Conservation (phyloP, 1,140 invertebrate species). For the Phthorimaea operculella region DNA sequence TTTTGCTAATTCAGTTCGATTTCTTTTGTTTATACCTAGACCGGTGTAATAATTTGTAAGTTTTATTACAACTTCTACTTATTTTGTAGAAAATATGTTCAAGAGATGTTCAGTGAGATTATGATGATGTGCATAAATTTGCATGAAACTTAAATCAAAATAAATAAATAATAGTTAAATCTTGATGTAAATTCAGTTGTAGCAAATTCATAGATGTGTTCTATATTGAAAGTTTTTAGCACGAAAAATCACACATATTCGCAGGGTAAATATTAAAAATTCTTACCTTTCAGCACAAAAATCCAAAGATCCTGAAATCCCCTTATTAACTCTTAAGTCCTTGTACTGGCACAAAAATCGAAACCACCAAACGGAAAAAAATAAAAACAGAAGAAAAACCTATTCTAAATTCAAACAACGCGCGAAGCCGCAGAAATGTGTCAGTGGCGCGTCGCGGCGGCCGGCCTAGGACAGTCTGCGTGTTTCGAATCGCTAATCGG, state of each 20-base stretch:
- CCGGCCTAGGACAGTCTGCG: constrained; percentile 52
- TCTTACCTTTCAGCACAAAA: constrained; percentile 25
- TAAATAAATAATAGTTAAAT: too few relatives aligned
- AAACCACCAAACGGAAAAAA: constrained; percentile 45
- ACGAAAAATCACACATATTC: too few relatives aligned
- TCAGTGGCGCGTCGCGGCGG: constrained; percentile 58
- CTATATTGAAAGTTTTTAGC: too few relatives aligned
- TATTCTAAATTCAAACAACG: constrained; percentile 63
- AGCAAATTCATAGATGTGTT: too few relatives aligned
- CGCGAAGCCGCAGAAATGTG: constrained; percentile 60
- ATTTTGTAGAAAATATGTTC: too few relatives aligned
- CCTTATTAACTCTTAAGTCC: constrained; percentile 15
- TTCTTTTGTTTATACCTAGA: constrained; percentile 28
- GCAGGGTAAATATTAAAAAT: too few relatives aligned
- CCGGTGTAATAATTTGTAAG: too few relatives aligned
- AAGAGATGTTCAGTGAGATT: too few relatives aligned
- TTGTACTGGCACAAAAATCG: constrained; percentile 33
- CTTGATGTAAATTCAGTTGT: too few relatives aligned
- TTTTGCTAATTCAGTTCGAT: constrained; percentile 34
- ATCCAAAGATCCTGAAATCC: constrained; percentile 26
- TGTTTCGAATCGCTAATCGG: constrained; percentile 41
- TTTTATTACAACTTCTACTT: too few relatives aligned
- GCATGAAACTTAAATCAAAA: too few relatives aligned
- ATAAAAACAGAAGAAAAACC: constrained; percentile 37
- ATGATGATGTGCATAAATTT: too few relatives aligned